Base-by-base conservation (phyloP, 37 sponge, comb jelly and placozoan species). In the Diacarnus erythraeanus region DNA sequence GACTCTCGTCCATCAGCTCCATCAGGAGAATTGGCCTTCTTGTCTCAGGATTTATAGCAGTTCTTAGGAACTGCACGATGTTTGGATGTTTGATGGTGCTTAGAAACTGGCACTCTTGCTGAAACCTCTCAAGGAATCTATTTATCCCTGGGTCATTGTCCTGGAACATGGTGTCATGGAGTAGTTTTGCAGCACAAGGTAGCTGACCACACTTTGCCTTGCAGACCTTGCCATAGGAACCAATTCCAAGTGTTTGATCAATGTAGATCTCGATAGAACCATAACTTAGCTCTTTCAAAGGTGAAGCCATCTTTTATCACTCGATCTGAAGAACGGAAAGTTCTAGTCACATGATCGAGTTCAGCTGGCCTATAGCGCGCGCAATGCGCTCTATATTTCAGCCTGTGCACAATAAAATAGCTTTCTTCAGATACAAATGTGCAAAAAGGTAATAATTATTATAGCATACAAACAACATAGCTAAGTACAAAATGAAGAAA, bases 131-230 rank as follows among this genome's bases (percentile, higher is more conserved):
- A 2, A 30, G 17, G 5, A 30, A 15, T 17, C 33, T 30, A 2
- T 65, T 2, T 31, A 17, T 65, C 26, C 27, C 27, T 26, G 33
- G 27, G 35, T 31, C 35, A 26, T 65, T 30, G 31, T 8, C 33
- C 15, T 8, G 66, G 35, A 65, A 65, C 33, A 65, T 31, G 9
- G 66, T 30, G 2, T 65, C 66, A 30, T 65, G 66, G 66, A 65
- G 31, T 18, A 65, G 33, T 30, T 65, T 65, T 3, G 66, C 66
- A 8, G 35, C 66, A 65, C 66, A 65, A 30, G 66, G 66, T 31
- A 65, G 34, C 9, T 30, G 66, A 30, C 66, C 66, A 65, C 66
- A 65, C 35, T 65, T 65, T 31, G 66, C 66, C 66, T 30, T 65
- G 66, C 66, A 65, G 31, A 65, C 66, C 31, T 65, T 65, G 30